phyloP scores from a whole-genome alignment of 30 jellyfish, hydroid and myxozoan genomes.

The Aurelia coerulea region DNA sequence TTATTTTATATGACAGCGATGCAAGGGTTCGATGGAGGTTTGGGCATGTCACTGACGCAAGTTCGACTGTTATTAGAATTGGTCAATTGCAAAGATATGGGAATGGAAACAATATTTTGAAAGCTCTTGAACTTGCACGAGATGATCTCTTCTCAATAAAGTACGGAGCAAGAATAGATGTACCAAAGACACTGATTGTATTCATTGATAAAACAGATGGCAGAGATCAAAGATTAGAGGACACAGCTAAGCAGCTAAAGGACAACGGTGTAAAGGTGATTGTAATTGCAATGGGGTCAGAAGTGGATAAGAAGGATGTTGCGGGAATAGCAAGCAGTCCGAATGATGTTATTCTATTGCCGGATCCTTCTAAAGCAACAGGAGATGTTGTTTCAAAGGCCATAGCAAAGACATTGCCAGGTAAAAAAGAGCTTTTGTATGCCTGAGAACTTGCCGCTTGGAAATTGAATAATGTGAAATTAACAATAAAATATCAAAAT shows the following conservation, averaged over 20 bases:
- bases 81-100: not conserved
- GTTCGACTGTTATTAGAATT: not conserved
- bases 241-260: conserved; percentile 27
- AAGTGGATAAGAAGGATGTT: conserved; percentile 12
- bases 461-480: no score
- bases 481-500: no score
- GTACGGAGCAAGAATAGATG: conserved; percentile 38
- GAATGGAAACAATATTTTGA: conserved; percentile 26
- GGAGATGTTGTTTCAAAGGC: not conserved
- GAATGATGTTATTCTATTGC: not conserved
- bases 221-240: not conserved
- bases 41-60: conserved; percentile 27
- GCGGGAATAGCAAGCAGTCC: conserved; percentile 22
- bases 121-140: conserved; percentile 62
- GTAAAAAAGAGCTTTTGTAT: not conserved
- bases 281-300: conserved; percentile 44
- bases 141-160: conserved; percentile 13
- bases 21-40: conserved; percentile 1
- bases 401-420: not conserved
- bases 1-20: conserved; percentile 20
- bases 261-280: conserved; percentile 45
- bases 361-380: not conserved
- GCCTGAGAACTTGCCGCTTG: no score
- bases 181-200: conserved; percentile 40
- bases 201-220: conserved; percentile 1